Percentiles rank a stretch among this genome's conserved stretches.
phyloP scores from a whole-genome alignment of 2,113 vertebrate species.

The Alexandromys fortis region DNA sequence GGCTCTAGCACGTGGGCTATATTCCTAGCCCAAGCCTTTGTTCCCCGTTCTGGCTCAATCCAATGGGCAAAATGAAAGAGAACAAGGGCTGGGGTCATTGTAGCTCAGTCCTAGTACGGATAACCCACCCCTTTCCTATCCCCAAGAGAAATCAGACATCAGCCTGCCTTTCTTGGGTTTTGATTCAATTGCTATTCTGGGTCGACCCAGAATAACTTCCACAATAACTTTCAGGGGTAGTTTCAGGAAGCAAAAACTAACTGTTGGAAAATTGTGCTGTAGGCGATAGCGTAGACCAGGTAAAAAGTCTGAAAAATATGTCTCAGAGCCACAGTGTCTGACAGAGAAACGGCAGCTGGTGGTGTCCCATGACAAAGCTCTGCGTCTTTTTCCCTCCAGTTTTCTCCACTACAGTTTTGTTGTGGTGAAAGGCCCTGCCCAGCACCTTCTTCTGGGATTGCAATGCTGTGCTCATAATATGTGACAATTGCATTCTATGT shows the following conservation, averaged over 20 bases:
- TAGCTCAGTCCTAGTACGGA: not conserved
- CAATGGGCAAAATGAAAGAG: not conserved
- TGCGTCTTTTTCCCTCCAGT: not conserved
- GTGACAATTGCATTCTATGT: slow-evolving; percentile 37
- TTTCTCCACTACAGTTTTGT: not conserved
- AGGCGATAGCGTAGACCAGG: not conserved
- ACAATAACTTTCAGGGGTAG: not conserved
- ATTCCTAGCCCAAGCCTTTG: not conserved
- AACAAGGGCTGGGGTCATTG: too few relatives aligned
- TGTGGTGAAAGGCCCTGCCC: not conserved
- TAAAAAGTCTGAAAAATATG: slow-evolving; percentile 5
- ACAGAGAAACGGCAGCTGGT: not conserved
- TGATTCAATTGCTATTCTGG: not conserved
- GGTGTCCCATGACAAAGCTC: slow-evolving; percentile 6
- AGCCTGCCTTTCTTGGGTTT: not conserved
- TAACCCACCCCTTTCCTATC: too few relatives aligned
- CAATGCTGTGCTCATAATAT: not conserved
- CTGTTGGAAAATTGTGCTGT: not conserved
- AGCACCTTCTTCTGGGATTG: not conserved
- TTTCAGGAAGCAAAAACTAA: not conserved
- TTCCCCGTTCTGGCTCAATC: slow-evolving; percentile 13
- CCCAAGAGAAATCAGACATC: not conserved
- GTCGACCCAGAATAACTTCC: not conserved
- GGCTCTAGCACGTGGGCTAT: not conserved
- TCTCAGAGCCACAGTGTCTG: not conserved